Percentiles rank a stretch among this genome's conserved stretches.
These are phyloP conservation scores for Gila orcuttii DNA, from an alignment of 2,113 vertebrate species.

Conservation along the genomic window DNA sequence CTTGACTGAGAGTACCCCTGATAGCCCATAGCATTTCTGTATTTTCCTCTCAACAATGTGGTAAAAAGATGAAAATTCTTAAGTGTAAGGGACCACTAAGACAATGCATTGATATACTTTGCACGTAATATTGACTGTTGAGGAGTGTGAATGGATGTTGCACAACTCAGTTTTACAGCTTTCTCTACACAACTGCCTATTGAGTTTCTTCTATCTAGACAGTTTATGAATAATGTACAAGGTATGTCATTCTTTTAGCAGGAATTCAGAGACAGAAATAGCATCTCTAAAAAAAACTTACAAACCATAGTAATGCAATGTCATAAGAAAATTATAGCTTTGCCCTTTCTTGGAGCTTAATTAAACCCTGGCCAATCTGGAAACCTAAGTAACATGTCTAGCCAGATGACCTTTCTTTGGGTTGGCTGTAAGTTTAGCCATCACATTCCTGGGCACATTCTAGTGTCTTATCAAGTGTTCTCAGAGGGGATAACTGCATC, in stretches of 20 bases:
- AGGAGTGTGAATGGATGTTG: background rate
- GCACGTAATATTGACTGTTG: background rate
- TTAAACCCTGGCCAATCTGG: slow-evolving; percentile 20
- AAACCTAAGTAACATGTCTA: slow-evolving; percentile 5
- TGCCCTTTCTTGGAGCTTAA: slow-evolving; percentile 8
- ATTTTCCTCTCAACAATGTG: background rate
- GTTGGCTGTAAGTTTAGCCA: background rate
- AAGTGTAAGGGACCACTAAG: background rate
- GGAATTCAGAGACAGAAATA: background rate
- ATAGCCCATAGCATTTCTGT: background rate
- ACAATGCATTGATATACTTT: background rate
- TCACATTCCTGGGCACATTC: background rate
- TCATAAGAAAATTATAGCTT: slow-evolving; percentile 18
- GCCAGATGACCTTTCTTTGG: slow-evolving; percentile 19
- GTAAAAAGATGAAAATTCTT: background rate
- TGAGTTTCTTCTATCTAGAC: background rate
- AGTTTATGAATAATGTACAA: background rate
- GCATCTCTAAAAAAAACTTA: background rate
- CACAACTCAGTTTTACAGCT: background rate
- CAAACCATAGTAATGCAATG: background rate
- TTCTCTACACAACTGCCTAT: background rate
- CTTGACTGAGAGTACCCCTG: background rate
- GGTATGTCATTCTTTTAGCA: background rate
- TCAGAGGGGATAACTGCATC: background rate
- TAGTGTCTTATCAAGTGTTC: background rate